phyloP scores from a whole-genome alignment of 2,113 vertebrate genomes.

The Macquaria ambigua region DNA sequence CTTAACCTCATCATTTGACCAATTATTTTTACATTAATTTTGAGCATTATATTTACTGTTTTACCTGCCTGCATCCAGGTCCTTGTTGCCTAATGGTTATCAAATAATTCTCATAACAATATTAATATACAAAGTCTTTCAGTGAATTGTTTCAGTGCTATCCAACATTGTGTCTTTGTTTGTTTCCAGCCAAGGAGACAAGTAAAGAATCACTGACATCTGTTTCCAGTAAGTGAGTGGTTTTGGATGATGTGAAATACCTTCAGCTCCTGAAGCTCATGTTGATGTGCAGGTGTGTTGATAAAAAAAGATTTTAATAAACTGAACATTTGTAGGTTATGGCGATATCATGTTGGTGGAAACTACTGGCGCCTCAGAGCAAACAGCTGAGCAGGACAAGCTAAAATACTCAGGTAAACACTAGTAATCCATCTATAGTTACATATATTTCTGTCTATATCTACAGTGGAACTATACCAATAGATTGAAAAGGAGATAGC shows the following conservation, averaged over 20 bases:
- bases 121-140: background rate
- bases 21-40: background rate
- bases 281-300: too few species aligned
- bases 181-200: background rate
- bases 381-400: conserved; percentile 13
- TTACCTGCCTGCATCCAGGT: background rate
- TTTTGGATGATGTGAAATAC: background rate
- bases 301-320: background rate
- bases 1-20: background rate
- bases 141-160: background rate
- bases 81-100: background rate
- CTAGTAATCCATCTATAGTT: background rate
- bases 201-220: background rate
- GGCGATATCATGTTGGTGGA: background rate
- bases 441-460: background rate
- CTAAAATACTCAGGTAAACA: background rate
- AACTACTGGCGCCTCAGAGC: background rate
- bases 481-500: background rate
- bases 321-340: background rate
- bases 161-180: background rate
- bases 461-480: background rate
- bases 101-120: background rate
- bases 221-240: conserved; percentile 1
- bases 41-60: background rate
- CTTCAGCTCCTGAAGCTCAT: too few species aligned